A percentile compares a stretch with the other conserved stretches of the same genome.
phyloP scores from a whole-genome alignment of 2,888 invertebrate species.

The Trissolcus brochymenae region DNA sequence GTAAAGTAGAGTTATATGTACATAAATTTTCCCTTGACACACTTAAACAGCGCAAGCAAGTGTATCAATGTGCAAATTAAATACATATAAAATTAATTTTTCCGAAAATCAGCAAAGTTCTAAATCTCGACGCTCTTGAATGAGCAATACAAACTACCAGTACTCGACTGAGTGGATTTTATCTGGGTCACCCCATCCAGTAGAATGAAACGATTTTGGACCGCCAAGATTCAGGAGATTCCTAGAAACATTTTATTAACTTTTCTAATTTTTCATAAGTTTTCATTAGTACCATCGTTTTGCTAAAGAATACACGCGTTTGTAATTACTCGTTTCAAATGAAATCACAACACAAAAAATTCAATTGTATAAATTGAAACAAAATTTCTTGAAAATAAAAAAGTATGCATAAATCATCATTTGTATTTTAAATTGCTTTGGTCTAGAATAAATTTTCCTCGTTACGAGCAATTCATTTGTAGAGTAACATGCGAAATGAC shows the following conservation, averaged over 20 bases:
- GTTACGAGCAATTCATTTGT: constrained; percentile 36
- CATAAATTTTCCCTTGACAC: constrained; percentile 41
- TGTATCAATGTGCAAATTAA: constrained; percentile 48
- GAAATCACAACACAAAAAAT: background rate
- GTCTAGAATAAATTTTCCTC: constrained; percentile 38
- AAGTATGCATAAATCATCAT: constrained; percentile 11
- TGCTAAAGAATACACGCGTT: no score
- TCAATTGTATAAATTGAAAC: no score
- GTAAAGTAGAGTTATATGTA: constrained; percentile 26
- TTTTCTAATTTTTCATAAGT: background rate
- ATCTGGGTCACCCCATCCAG: constrained; percentile 48
- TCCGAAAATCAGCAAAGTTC: constrained; percentile 50
- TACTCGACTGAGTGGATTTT: constrained; percentile 47
- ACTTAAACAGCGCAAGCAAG: constrained; percentile 19
- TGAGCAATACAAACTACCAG: constrained; percentile 50
- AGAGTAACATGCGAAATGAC: constrained; percentile 38
- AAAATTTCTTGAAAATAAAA: background rate
- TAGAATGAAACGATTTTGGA: constrained; percentile 39
- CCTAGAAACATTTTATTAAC: background rate
- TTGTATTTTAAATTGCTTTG: constrained; percentile 32
- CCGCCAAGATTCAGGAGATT: constrained; percentile 32
- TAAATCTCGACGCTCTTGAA: constrained; percentile 46
- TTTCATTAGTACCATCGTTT: no score
- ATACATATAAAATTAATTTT: constrained; percentile 45
- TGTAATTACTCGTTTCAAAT: background rate